These are phyloP conservation scores for Mungos mungo DNA, from an alignment of 2,113 vertebrate species.

Conservation along the genomic window DNA sequence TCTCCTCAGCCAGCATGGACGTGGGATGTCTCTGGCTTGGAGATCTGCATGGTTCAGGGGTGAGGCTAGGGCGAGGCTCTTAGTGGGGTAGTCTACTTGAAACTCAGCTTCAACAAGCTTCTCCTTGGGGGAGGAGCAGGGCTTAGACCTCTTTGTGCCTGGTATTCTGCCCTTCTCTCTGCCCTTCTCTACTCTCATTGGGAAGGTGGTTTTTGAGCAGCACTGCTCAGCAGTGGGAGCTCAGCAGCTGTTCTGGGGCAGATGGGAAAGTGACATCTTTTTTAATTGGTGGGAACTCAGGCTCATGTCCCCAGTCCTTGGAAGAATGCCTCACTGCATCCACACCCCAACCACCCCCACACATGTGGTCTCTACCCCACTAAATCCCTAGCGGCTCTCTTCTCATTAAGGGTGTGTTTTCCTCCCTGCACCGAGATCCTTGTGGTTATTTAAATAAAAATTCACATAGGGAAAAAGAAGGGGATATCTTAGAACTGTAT, in stretches of 20 bases:
- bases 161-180: neutral
- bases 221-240: neutral
- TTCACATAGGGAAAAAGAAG: neutral
- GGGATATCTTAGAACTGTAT: neutral
- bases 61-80: neutral
- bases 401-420: neutral
- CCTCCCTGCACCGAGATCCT: neutral
- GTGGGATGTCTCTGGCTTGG: neutral
- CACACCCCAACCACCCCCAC: fast-evolving
- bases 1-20: neutral
- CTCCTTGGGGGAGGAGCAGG: no score
- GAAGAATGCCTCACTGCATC: neutral
- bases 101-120: neutral
- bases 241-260: neutral
- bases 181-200: neutral
- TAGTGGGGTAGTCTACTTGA: neutral
- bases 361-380: neutral
- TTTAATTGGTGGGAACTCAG: neutral
- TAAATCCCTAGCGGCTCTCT: neutral
- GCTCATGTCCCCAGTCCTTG: neutral
- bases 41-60: neutral
- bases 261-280: neutral
- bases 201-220: neutral
- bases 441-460: neutral
- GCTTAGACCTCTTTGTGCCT: neutral